Percentiles rank a stretch among this genome's conserved stretches.
These are phyloP conservation scores for Potamarius usumacintae DNA, from an alignment of 2,113 vertebrate genomes.

Conservation along the genomic window DNA sequence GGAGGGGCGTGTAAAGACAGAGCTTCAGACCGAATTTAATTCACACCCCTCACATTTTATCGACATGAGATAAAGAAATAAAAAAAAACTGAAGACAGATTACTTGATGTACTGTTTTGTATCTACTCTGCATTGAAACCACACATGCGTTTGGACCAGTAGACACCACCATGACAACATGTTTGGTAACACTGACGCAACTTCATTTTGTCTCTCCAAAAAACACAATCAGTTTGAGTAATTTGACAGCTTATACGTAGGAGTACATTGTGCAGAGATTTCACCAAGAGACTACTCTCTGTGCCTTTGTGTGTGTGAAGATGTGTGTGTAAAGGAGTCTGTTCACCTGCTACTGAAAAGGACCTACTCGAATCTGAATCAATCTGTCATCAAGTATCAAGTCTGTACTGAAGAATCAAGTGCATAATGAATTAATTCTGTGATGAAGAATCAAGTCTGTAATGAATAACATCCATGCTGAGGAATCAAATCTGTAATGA, in stretches of 20 bases:
- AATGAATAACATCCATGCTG: not conserved
- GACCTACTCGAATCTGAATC: not conserved
- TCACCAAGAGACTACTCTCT: not conserved
- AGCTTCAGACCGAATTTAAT: not conserved
- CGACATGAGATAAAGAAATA: not conserved
- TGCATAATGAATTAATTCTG: too few species aligned
- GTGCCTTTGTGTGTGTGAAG: not conserved
- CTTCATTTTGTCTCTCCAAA: slow-evolving; percentile 3
- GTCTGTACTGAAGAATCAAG: not conserved
- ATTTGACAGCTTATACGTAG: not conserved
- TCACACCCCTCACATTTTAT: not conserved
- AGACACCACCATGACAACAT: not conserved
- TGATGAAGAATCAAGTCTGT: too few species aligned
- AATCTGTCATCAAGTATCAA: not conserved
- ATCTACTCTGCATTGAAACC: not conserved
- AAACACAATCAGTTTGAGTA: not conserved
- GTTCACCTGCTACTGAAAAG: not conserved
- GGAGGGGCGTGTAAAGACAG: not conserved
- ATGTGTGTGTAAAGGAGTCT: not conserved
- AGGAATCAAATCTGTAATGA: not conserved
- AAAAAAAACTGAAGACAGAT: not conserved
- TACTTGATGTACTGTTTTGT: not conserved
- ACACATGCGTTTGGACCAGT: not conserved
- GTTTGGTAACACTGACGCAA: not conserved
- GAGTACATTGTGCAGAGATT: not conserved